These are phyloP conservation scores for Neoniphon sammara DNA, from an alignment of 2,797 vertebrate genomes.

Conservation along the genomic window DNA sequence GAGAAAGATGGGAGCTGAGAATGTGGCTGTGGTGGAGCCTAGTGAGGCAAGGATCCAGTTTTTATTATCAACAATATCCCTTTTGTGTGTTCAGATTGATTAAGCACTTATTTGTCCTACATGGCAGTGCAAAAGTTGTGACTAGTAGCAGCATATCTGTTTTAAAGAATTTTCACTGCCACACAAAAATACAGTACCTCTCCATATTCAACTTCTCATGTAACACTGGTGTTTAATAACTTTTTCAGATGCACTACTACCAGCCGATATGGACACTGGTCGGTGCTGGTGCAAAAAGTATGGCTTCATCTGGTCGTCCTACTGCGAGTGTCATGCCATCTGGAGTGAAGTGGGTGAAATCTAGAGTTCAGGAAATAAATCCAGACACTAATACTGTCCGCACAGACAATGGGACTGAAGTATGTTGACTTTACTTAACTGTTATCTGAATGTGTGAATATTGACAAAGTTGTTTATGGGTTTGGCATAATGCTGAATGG, in stretches of 20 bases:
- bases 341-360: conserved; percentile 93
- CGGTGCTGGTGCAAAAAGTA: conserved; percentile 91
- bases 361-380: conserved; percentile 87
- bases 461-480: neutral
- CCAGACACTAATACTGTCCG: conserved; percentile 89
- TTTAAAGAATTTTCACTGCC: too few species aligned
- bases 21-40: conserved; percentile 95
- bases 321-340: conserved; percentile 88
- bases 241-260: conserved; percentile 92
- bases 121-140: neutral
- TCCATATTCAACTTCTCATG: neutral
- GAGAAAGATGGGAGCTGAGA: conserved; percentile 88
- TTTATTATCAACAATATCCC: neutral
- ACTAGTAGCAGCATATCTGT: neutral
- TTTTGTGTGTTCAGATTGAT: neutral
- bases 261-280: conserved; percentile 98
- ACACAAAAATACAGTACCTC: too few species aligned
- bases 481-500: neutral
- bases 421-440: conserved; percentile 63
- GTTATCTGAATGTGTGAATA: neutral
- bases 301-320: conserved; percentile 84
- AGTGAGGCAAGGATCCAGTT: conserved; percentile 82
- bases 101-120: neutral
- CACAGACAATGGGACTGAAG: conserved; percentile 86
- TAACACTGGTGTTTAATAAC: neutral